phyloP scores from a whole-genome alignment of 2,113 vertebrate species.

The Oophaga pumilio region DNA sequence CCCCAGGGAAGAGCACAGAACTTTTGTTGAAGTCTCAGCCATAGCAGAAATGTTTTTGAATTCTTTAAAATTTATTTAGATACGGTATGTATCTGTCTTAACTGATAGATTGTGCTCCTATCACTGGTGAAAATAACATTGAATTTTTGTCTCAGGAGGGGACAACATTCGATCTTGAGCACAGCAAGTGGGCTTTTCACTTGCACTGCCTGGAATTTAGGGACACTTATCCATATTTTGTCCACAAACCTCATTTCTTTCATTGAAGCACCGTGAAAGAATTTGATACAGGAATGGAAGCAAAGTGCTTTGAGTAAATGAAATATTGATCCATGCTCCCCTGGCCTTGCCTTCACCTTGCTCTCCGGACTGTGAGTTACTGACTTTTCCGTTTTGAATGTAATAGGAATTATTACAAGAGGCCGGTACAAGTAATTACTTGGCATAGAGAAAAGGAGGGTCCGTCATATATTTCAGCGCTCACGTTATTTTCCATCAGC shows the following conservation, averaged over 20 bases:
- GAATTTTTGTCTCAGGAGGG: conserved; percentile 79
- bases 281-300: conserved; percentile 94
- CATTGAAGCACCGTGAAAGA: conserved; percentile 83
- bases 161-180: conserved; percentile 86
- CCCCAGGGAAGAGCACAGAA: conserved; percentile 58
- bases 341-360: conserved; percentile 99
- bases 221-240: conserved; percentile 80
- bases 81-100: not conserved
- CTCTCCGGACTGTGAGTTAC: conserved; percentile 94
- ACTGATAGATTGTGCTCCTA: conserved; percentile 77
- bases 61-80: not conserved
- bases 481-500: conserved; percentile 92
- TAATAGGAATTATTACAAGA: conserved; percentile 99
- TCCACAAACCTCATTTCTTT: conserved; percentile 90
- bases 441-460: conserved; percentile 89
- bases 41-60: not conserved
- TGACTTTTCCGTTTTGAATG: conserved; percentile 98
- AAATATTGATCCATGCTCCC: conserved; percentile 98
- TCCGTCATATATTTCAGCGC: conserved; percentile 90
- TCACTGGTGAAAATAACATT: conserved; percentile 76
- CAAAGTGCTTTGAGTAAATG: conserved; percentile 96
- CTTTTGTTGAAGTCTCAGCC: not conserved
- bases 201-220: conserved; percentile 89
- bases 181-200: conserved; percentile 68
- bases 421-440: conserved; percentile 98